A percentile compares a stretch with the other conserved stretches of the same genome.
phyloP scores from a whole-genome alignment of 2,797 vertebrate species.

The Enteromius unitaeniatus region DNA sequence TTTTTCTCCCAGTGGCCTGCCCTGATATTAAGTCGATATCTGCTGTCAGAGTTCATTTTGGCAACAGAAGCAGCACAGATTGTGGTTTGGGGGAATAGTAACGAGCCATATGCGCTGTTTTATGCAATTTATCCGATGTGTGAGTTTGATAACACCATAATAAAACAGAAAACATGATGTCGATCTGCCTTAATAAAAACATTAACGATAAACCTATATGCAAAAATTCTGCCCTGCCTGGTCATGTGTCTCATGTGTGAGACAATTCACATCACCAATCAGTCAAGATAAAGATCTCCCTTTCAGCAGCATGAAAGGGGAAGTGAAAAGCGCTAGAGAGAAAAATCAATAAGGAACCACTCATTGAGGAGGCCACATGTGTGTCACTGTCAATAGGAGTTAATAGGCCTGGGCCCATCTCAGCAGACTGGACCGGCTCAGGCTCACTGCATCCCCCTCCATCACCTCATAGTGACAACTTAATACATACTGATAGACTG shows the following conservation, averaged over 20 bases:
- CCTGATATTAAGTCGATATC: slow-evolving; percentile 88
- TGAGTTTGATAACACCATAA: background rate
- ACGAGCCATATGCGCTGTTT: background rate
- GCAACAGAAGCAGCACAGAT: slow-evolving; percentile 66
- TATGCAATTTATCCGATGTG: background rate
- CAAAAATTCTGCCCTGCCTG: background rate
- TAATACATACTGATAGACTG: slow-evolving; percentile 84
- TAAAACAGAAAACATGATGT: background rate
- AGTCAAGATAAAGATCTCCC: slow-evolving; percentile 99
- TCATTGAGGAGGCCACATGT: slow-evolving; percentile 98
- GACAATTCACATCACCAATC: slow-evolving; percentile 89
- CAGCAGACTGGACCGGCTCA: slow-evolving; percentile 86
- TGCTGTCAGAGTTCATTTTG: slow-evolving; percentile 83
- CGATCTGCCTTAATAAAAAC: background rate
- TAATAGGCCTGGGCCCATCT: slow-evolving; percentile 94
- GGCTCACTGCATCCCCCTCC: slow-evolving; percentile 69
- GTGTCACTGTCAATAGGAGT: slow-evolving; percentile 99
- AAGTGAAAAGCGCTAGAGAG: slow-evolving; percentile 94
- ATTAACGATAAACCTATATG: background rate
- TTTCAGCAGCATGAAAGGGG: slow-evolving; percentile 87
- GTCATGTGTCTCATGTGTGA: slow-evolving; percentile 72
- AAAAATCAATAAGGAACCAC: slow-evolving; percentile 98
- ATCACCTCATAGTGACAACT: slow-evolving; percentile 76
- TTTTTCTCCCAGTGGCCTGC: slow-evolving; percentile 77
- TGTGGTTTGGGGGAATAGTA: slow-evolving; percentile 14